Conservation (phyloP, 2,888 invertebrate genomes). For the Sericinus montela region DNA sequence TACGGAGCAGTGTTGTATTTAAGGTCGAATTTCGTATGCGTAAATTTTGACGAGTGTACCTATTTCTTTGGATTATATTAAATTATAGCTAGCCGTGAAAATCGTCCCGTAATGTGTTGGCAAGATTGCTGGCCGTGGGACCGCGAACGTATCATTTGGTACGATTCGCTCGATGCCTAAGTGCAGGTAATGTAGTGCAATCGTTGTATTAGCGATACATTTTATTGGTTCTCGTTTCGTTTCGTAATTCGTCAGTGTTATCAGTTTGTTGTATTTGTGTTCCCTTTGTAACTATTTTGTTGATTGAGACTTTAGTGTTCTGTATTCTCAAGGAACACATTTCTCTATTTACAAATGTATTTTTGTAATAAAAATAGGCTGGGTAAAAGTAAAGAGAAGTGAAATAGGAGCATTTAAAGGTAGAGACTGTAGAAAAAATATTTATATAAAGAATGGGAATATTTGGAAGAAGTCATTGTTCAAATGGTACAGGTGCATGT, state of each 20-base stretch:
- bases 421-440: too few species aligned
- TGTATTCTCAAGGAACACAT: too few species aligned
- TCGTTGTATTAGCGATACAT: slow-evolving; percentile 71
- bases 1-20: slow-evolving; percentile 19
- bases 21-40: slow-evolving; percentile 34
- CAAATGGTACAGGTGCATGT: too few species aligned
- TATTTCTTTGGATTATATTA: slow-evolving; percentile 79
- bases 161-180: slow-evolving; percentile 55
- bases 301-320: too few species aligned
- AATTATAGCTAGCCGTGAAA: slow-evolving; percentile 78
- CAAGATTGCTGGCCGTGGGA: slow-evolving; percentile 70
- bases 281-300: too few species aligned
- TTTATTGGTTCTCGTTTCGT: slow-evolving; percentile 61
- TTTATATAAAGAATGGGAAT: too few species aligned
- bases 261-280: neutral
- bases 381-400: too few species aligned
- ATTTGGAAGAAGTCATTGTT: too few species aligned
- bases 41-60: slow-evolving; percentile 54
- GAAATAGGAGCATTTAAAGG: too few species aligned
- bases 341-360: too few species aligned
- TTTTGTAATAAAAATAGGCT: too few species aligned
- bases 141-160: slow-evolving; percentile 68
- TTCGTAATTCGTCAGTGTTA: neutral
- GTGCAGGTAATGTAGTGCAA: slow-evolving; percentile 64
- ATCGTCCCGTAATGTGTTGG: slow-evolving; percentile 75